phyloP scores from a whole-genome alignment of 2,113 vertebrate genomes.

The Centropus bengalensis region DNA sequence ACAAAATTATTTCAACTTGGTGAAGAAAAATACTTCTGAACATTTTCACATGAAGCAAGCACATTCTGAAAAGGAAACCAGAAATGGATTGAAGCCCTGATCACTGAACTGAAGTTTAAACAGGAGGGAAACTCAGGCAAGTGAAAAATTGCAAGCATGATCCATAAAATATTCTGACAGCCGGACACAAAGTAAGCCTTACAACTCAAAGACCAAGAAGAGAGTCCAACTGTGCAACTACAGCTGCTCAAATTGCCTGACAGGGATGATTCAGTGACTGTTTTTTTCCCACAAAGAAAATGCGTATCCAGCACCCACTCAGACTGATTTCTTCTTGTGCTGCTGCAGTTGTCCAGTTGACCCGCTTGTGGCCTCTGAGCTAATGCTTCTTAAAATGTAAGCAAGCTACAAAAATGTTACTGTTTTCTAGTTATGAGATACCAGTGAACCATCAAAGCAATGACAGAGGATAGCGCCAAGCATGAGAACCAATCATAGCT shows the following conservation, averaged over 20 bases:
- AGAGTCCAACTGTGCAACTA: background rate
- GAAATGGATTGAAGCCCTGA: background rate
- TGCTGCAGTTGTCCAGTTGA: background rate
- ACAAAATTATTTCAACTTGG: background rate
- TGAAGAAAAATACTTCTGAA: background rate
- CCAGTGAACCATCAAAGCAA: background rate
- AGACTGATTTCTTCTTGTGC: background rate
- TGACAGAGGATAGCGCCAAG: background rate
- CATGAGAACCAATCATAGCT: background rate
- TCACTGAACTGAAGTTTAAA: background rate
- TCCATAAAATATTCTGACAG: background rate
- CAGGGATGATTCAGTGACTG: background rate
- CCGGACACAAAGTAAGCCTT: background rate
- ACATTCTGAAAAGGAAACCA: background rate
- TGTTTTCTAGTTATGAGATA: background rate
- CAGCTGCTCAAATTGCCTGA: background rate
- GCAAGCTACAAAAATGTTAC: background rate
- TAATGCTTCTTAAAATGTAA: background rate
- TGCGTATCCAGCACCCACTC: background rate
- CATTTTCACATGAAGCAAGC: background rate
- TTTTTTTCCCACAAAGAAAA: background rate
- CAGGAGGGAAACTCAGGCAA: background rate
- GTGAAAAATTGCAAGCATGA: constrained; percentile 35
- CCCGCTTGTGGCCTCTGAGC: background rate
- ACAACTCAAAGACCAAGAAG: background rate